These are phyloP conservation scores for Phrynocephalus guinanensis DNA, from an alignment of 2,797 vertebrate species.

Conservation along the genomic window DNA sequence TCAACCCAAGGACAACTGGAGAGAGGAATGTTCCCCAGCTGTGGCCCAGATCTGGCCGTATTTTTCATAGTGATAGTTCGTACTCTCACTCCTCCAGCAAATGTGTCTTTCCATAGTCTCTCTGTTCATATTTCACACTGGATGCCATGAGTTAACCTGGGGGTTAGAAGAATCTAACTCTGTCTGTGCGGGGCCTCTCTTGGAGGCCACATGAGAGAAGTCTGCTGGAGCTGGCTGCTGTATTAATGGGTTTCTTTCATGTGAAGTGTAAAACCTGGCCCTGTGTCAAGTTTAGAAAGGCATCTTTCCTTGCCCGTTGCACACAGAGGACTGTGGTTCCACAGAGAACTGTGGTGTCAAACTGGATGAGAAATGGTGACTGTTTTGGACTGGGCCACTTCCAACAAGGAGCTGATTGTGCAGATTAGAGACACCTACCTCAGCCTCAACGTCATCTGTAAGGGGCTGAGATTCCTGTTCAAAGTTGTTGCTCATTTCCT, in stretches of 20 bases:
- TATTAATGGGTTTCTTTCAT: conserved; percentile 50
- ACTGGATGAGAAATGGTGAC: conserved; percentile 47
- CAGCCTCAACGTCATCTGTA: conserved; percentile 27
- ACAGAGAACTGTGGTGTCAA: conserved; percentile 53
- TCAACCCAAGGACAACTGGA: not conserved
- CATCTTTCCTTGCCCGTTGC: conserved; percentile 43
- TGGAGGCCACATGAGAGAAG: not conserved
- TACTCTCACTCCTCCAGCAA: not conserved
- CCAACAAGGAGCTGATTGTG: conserved; percentile 67
- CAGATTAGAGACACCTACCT: conserved; percentile 29
- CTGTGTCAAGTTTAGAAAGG: conserved; percentile 5
- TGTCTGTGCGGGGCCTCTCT: conserved; percentile 9
- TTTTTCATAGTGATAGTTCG: not conserved
- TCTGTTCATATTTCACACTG: not conserved
- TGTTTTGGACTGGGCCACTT: conserved; percentile 27
- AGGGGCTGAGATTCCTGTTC: conserved; percentile 11
- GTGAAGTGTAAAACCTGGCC: conserved; percentile 51
- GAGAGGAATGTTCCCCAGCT: not conserved
- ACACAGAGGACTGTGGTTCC: conserved; percentile 56
- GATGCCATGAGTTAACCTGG: not conserved
- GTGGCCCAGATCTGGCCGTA: not conserved
- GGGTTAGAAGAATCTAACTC: conserved; percentile 44
- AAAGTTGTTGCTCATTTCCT: conserved; percentile 27
- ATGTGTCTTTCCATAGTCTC: not conserved
- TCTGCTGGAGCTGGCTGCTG: not conserved